Base-by-base conservation (phyloP, 2,113 vertebrate genomes). In the Trachemys scripta region DNA sequence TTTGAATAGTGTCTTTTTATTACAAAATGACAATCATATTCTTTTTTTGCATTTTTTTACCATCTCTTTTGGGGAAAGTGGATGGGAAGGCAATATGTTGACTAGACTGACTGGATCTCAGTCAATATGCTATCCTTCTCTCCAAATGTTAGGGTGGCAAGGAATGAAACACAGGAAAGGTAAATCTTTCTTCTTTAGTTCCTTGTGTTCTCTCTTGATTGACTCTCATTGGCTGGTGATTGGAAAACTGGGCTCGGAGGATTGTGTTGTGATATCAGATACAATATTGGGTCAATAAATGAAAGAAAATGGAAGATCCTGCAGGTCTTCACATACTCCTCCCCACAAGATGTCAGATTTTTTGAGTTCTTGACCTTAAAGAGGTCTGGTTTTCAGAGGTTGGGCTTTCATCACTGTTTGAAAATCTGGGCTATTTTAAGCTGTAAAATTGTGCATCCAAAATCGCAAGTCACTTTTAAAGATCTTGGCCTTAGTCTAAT, bases 61-160 rank as follows among this genome's bases (percentile, higher is more conserved):
- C 19, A 76, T 25, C 22, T 45, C 45, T 25, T 76, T 38, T 20
- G 38, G 22, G 5, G 22, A 76, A 76, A 76, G 31, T 38, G 85
- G 7, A 6, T 0, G 0, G 24, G 72, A 35, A 82, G 14, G 53
- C 3, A 62, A 7, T 1, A 1, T 16, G 45, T 38, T 79, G 56
- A 14, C 45, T 45, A 54, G 25, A 25, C 19, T 24, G 31, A 25
- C 31, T 29, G 3, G 57, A 24, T 20, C 42, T 24, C 25, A 10
- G 8, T 10, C 29, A 53, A 0, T 22, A 20, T 11, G 4, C 5
- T 84, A 4, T 27, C 84, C 19, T 42, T 2, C 65, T 51, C 57
- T 90, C 13, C 10, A 82, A 84, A 89, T 75, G 35, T 38, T 65
- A 38, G 59, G 31, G 1, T 19, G 14, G 17, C 16, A n/a, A 51